Percentiles rank a stretch among this genome's conserved stretches.
phyloP scores from a whole-genome alignment of 1,140 invertebrate species.

The Danaus melanippus region DNA sequence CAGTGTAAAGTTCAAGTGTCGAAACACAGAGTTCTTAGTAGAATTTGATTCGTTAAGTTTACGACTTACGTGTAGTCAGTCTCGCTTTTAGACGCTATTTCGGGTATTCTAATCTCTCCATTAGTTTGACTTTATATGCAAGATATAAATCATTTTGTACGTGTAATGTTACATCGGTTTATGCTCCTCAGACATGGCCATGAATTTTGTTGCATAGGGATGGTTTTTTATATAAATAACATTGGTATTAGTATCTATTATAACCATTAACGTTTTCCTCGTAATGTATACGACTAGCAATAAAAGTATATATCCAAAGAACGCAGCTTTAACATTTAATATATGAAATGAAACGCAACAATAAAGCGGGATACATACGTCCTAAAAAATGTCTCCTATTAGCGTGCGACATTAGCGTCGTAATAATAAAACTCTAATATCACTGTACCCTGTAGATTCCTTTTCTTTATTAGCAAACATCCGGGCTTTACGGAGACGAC shows the following conservation, averaged over 20 bases:
- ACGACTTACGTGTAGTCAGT: constrained; percentile 16
- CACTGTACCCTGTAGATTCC: constrained; percentile 25
- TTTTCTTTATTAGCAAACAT: constrained; percentile 40
- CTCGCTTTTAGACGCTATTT: constrained; percentile 13
- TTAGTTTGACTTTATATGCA: constrained; percentile 9
- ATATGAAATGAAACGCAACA: constrained; percentile 1
- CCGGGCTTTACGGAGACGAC: constrained; percentile 26
- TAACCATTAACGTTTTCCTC: no score
- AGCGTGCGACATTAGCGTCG: constrained; percentile 35
- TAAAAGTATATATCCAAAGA: background rate
- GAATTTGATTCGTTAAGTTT: constrained; percentile 32
- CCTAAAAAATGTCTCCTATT: constrained; percentile 26
- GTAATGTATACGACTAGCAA: no score
- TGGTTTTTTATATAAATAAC: no score
- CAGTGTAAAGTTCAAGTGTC: constrained; percentile 29
- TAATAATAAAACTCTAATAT: constrained; percentile 45
- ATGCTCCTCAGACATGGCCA: no score
- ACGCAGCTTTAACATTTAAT: constrained; percentile 2
- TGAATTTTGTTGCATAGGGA: no score
- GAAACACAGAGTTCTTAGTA: constrained; percentile 28
- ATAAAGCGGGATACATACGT: constrained; percentile 8
- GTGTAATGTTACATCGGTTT: no score
- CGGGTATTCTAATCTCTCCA: constrained; percentile 8
- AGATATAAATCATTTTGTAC: no score
- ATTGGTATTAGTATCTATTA: no score